A percentile compares a stretch with the other conserved stretches of the same genome.
Conservation (phyloP, 2,797 vertebrate species). For the Meriones psammophilus region DNA sequence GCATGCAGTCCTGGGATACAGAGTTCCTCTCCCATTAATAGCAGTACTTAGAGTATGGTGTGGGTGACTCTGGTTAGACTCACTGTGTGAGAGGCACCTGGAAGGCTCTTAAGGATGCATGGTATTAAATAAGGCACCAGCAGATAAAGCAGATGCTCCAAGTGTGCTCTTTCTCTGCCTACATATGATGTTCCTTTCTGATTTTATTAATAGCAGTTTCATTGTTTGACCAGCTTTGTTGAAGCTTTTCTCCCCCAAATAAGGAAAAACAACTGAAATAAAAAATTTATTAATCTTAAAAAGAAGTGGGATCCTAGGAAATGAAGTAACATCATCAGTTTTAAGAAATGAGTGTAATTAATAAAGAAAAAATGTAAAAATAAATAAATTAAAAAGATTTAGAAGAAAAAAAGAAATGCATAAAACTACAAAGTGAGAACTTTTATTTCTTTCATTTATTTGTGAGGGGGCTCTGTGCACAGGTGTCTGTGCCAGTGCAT, state of each 20-base stretch:
- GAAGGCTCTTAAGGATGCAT: slow-evolving; percentile 64
- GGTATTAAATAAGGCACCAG: slow-evolving; percentile 63
- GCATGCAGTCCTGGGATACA: slow-evolving; percentile 18
- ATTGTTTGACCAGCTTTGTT: background rate
- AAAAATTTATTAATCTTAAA: slow-evolving; percentile 31
- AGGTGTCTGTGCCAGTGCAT: background rate
- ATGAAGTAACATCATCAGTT: slow-evolving; percentile 16
- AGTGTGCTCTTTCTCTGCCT: background rate
- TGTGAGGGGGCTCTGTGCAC: background rate
- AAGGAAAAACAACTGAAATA: slow-evolving; percentile 20
- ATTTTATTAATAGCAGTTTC: slow-evolving; percentile 60
- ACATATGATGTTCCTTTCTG: slow-evolving; percentile 43
- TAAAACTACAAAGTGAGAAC: background rate
- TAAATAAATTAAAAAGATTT: too few species aligned
- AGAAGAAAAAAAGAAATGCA: background rate
- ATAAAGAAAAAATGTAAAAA: too few species aligned
- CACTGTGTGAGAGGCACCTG: slow-evolving; percentile 41
- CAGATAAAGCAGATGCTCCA: slow-evolving; percentile 50
- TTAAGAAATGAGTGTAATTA: background rate
- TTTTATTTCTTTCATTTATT: background rate
- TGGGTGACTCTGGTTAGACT: slow-evolving; percentile 68
- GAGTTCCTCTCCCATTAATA: slow-evolving; percentile 68
- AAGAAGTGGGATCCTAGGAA: background rate
- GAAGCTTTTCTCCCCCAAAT: background rate
- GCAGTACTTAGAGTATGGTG: slow-evolving; percentile 51